Evolutionary conservation across 2,888 invertebrate genomes (phyloP).

Genomic region (Eilema caniola): DNA sequence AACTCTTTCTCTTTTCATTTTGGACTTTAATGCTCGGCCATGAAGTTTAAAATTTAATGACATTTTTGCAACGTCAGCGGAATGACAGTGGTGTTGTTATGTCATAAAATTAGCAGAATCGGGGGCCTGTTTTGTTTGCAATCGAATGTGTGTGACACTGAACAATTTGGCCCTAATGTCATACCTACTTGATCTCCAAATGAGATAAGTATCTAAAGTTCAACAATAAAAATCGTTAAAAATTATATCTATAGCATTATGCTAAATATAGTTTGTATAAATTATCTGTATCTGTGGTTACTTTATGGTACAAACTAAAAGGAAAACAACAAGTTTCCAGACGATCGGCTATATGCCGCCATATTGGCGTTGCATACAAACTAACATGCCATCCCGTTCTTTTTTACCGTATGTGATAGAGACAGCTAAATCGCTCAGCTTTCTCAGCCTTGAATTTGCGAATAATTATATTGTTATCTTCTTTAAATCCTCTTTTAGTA

Average conservation of each 20-base stretch:
- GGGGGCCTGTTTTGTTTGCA: background rate
- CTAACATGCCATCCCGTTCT: conserved; percentile 1
- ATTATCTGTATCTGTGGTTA: background rate
- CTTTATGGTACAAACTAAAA: conserved; percentile 4
- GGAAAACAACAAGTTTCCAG: conserved; percentile 15
- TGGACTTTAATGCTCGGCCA: too few species aligned
- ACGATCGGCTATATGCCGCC: conserved; percentile 12
- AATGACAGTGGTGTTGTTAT: too few species aligned
- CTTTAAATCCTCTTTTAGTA: background rate
- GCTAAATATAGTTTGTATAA: background rate
- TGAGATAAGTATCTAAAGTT: background rate
- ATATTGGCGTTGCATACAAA: conserved; percentile 18
- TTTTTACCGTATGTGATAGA: background rate
- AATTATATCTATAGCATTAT: background rate
- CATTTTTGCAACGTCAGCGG: too few species aligned
- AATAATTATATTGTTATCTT: background rate
- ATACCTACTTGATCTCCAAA: too few species aligned
- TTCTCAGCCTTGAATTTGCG: conserved; percentile 9
- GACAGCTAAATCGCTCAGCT: conserved; percentile 1
- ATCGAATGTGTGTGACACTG: background rate
- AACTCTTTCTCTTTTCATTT: too few species aligned
- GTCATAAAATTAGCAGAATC: too few species aligned
- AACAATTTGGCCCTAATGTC: background rate
- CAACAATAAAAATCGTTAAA: background rate
- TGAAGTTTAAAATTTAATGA: too few species aligned